These are phyloP conservation scores for Bellardia pandia DNA, from an alignment of 2,888 invertebrate species.

Conservation along the genomic window DNA sequence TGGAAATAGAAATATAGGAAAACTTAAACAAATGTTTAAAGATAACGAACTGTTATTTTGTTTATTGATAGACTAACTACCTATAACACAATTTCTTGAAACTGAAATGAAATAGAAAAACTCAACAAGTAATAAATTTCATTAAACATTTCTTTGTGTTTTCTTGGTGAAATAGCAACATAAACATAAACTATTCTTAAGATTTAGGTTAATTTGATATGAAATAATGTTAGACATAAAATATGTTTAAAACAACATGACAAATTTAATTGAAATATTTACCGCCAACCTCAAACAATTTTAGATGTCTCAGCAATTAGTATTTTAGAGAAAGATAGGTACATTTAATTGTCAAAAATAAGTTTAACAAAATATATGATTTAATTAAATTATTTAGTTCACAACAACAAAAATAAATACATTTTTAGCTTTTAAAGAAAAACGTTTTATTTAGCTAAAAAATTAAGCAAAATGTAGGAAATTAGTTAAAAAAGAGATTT, in stretches of 20 bases:
- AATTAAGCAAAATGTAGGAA: too few species aligned
- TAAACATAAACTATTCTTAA: not conserved
- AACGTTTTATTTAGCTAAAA: too few species aligned
- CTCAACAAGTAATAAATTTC: constrained; percentile 17
- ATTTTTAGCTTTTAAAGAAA: too few species aligned
- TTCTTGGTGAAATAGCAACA: not conserved
- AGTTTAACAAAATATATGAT: too few species aligned
- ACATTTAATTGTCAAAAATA: too few species aligned
- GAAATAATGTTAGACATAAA: not conserved
- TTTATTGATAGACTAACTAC: constrained; percentile 12
- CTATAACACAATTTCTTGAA: constrained; percentile 3
- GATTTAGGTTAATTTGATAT: constrained; percentile 61
- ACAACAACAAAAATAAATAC: too few species aligned
- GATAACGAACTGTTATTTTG: constrained; percentile 37
- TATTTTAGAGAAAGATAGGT: too few species aligned
- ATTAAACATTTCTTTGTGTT: not conserved
- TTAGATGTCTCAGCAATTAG: too few species aligned
- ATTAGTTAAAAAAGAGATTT: too few species aligned
- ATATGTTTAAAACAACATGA: constrained; percentile 24
- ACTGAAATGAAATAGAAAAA: constrained; percentile 3
- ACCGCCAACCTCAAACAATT: too few species aligned
- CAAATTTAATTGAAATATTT: constrained; percentile 34
- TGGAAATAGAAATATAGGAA: too few species aligned
- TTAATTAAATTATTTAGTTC: too few species aligned
- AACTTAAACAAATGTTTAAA: constrained; percentile 24